Percentiles rank a stretch among this genome's conserved stretches.
These are phyloP conservation scores for Lamproptera curius DNA, from an alignment of 2,888 invertebrate species.

Conservation along the genomic window DNA sequence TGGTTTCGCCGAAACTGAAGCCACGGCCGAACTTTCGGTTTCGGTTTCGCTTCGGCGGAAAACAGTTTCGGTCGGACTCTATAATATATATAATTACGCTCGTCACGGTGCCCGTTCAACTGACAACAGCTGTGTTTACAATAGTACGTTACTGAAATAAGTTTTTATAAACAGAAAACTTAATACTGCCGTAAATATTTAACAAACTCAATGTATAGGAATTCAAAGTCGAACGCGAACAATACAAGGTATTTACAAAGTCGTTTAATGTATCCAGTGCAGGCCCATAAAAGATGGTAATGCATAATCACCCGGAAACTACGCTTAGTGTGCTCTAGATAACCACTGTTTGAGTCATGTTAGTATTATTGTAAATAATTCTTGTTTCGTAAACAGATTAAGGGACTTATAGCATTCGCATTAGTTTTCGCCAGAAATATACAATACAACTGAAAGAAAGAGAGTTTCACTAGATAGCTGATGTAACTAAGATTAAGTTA, in stretches of 20 bases:
- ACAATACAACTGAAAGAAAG: no score
- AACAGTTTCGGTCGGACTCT: no score
- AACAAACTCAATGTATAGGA: conserved; percentile 1
- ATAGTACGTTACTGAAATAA: no score
- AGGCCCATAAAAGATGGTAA: conserved; percentile 14
- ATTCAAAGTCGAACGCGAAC: conserved; percentile 2
- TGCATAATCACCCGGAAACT: conserved; percentile 14
- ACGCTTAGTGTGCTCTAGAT: conserved; percentile 4
- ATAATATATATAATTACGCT: no score
- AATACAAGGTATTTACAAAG: conserved; percentile 3
- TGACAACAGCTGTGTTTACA: no score
- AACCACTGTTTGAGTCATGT: conserved; percentile 4
- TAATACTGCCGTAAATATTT: not conserved
- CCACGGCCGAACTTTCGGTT: no score
- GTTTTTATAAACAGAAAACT: no score
- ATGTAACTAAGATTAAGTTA: no score
- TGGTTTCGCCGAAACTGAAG: no score
- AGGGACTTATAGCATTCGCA: conserved; percentile 24
- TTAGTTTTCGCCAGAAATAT: conserved; percentile 24
- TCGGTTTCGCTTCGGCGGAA: no score
- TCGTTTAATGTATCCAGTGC: conserved; percentile 4
- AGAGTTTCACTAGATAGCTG: no score
- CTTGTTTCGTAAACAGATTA: not conserved
- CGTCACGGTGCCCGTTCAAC: no score
- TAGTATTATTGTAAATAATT: conserved; percentile 5